phyloP scores from a whole-genome alignment of 2,888 invertebrate genomes.

The Osmoderma eremita region DNA sequence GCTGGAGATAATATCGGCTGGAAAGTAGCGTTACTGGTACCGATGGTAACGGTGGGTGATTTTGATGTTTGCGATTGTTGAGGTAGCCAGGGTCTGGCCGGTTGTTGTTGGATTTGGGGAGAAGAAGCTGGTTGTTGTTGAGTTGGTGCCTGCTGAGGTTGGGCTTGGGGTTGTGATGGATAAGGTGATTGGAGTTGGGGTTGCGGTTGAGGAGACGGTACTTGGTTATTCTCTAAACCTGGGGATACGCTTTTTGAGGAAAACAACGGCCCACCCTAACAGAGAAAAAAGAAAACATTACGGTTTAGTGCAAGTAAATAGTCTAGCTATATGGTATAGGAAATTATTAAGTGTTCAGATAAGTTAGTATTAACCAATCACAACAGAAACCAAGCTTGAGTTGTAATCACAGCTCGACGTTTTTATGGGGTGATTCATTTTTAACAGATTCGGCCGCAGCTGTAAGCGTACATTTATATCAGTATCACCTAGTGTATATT shows the following conservation, averaged over 20 bases:
- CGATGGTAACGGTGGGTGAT: constrained; percentile 23
- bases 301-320: constrained; percentile 17
- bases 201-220: constrained; percentile 39
- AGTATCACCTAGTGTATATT: too few species aligned
- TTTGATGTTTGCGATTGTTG: constrained; percentile 40
- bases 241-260: constrained; percentile 53
- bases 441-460: too few species aligned
- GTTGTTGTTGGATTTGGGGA: constrained; percentile 24
- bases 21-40: not conserved
- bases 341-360: not conserved
- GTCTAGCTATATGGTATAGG: not conserved
- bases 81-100: constrained; percentile 27
- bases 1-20: constrained; percentile 31
- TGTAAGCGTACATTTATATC: too few species aligned
- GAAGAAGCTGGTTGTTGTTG: constrained; percentile 23
- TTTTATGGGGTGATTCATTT: too few species aligned
- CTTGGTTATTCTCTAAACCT: constrained; percentile 50
- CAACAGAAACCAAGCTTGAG: too few species aligned
- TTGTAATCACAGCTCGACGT: too few species aligned
- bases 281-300: constrained; percentile 50
- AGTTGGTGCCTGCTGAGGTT: constrained; percentile 38
- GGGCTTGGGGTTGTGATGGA: constrained; percentile 33
- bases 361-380: too few species aligned
- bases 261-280: constrained; percentile 61
- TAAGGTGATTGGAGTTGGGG: constrained; percentile 14